phyloP scores from a whole-genome alignment of 2,797 vertebrate species.

The Ciconia nigra region DNA sequence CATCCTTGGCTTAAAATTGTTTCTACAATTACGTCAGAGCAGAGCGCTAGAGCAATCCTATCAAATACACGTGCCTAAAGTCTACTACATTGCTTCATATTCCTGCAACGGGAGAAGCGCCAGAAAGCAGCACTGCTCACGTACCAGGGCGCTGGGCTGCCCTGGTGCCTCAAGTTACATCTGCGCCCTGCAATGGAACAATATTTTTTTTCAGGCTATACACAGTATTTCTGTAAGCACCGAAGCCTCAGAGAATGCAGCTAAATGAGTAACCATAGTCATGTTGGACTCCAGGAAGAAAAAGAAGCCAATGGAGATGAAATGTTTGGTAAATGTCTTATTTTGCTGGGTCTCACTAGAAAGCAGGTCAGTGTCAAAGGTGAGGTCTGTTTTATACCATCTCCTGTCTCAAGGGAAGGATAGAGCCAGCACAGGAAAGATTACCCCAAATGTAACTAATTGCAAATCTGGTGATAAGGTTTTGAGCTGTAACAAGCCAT shows the following conservation, averaged over 20 bases:
- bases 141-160: neutral
- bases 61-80: neutral
- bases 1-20: neutral
- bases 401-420: neutral
- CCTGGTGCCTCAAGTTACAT: neutral
- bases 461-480: neutral
- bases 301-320: neutral
- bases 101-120: no score
- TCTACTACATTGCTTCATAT: neutral
- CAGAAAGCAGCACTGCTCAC: neutral
- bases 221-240: neutral
- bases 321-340: neutral
- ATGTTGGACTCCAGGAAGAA: fast-evolving
- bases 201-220: neutral
- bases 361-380: neutral
- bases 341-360: neutral
- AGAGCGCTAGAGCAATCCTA: neutral
- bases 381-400: neutral
- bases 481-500: neutral
- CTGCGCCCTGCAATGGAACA: neutral
- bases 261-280: neutral
- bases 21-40: neutral
- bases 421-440: neutral
- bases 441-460: neutral
- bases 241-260: neutral